Evolutionary conservation across 2,797 vertebrate species (phyloP).

Genomic region (Novumbra hubbsi): DNA sequence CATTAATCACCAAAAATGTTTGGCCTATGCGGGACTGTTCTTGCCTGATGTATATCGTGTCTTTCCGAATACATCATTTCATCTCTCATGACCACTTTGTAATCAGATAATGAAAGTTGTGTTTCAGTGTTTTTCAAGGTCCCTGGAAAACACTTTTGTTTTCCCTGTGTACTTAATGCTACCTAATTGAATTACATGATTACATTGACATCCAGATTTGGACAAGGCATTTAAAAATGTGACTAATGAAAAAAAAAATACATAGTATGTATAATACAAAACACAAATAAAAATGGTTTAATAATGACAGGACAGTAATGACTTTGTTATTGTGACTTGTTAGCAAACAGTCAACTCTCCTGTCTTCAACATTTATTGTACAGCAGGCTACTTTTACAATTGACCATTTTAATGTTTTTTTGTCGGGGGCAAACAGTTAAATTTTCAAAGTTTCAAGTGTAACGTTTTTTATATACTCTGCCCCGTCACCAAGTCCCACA

Average conservation of each 20-base stretch:
- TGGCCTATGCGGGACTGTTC: too few relatives aligned
- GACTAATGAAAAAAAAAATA: not conserved
- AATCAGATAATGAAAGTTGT: too few relatives aligned
- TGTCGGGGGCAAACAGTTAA: not conserved
- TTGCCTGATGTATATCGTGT: too few relatives aligned
- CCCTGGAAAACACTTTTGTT: too few relatives aligned
- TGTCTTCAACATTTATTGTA: not conserved
- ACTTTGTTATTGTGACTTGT: not conserved
- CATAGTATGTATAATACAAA: not conserved
- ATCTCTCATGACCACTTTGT: too few relatives aligned
- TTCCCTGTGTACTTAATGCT: too few relatives aligned
- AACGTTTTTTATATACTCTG: not conserved
- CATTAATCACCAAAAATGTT: too few relatives aligned
- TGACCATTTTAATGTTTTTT: not conserved
- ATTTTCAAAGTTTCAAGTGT: not conserved
- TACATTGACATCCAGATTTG: not conserved
- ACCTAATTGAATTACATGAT: not conserved
- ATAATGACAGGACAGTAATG: not conserved
- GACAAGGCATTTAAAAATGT: not conserved
- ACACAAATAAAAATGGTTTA: not conserved
- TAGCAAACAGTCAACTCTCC: not conserved
- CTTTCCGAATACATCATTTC: too few relatives aligned
- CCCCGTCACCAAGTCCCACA: slow-evolving; percentile 14
- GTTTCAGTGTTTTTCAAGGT: too few relatives aligned
- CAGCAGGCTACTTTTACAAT: not conserved